These are phyloP conservation scores for Spodoptera picta DNA, from an alignment of 2,888 invertebrate genomes.

Conservation along the genomic window DNA sequence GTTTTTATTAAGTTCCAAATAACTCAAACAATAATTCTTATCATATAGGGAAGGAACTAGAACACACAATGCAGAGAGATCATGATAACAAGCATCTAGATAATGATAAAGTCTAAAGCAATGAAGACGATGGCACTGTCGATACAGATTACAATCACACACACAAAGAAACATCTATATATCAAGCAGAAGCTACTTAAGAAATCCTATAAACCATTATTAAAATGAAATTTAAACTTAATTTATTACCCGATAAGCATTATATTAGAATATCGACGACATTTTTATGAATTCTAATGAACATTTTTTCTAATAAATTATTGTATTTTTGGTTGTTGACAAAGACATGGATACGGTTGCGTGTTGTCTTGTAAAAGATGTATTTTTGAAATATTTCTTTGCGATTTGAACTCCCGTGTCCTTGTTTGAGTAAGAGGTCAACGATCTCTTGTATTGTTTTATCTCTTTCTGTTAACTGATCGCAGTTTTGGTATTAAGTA, in stretches of 20 bases:
- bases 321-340: constrained; percentile 26
- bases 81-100: neutral
- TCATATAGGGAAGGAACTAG: no score
- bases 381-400: constrained; percentile 11
- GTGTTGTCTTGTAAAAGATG: constrained; percentile 19
- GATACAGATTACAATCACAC: constrained; percentile 5
- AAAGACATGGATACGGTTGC: constrained; percentile 14
- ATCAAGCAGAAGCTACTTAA: constrained; percentile 11
- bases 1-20: no score
- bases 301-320: constrained; percentile 34
- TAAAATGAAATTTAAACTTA: constrained; percentile 19
- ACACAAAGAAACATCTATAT: constrained; percentile 16
- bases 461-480: constrained; percentile 9
- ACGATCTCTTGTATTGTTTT: constrained; percentile 8
- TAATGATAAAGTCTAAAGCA: neutral
- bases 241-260: constrained; percentile 28
- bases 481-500: constrained; percentile 1
- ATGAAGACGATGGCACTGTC: neutral
- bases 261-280: constrained; percentile 37
- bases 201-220: constrained; percentile 10
- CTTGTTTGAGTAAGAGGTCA: constrained; percentile 17
- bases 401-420: constrained; percentile 8
- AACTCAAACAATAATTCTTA: no score
- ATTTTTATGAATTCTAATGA: constrained; percentile 33
- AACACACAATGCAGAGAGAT: neutral